Evolutionary conservation across 1,140 invertebrate genomes (phyloP).

Genomic region (Coboldia fuscipes): DNA sequence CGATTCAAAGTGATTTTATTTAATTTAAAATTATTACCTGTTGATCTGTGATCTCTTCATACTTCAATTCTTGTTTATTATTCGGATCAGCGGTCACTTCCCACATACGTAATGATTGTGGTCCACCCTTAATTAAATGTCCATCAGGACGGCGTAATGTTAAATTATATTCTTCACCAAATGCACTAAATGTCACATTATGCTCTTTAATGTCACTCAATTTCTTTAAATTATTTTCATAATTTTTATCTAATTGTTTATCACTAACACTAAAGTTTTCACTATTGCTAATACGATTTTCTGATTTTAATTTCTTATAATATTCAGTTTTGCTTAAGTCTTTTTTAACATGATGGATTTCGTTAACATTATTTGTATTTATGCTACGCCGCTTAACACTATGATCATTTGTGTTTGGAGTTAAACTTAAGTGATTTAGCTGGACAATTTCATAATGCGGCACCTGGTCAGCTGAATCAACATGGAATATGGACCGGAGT

Average conservation of each 20-base stretch:
- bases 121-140: constrained; percentile 40
- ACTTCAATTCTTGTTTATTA: constrained; percentile 48
- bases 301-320: constrained; percentile 16
- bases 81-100: constrained; percentile 39
- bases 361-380: constrained; percentile 9
- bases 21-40: no score
- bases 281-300: constrained; percentile 10
- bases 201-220: constrained; percentile 26
- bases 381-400: constrained; percentile 12
- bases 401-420: no score
- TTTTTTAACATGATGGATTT: constrained; percentile 19
- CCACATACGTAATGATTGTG: constrained; percentile 50
- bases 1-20: no score
- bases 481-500: constrained; percentile 58
- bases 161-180: constrained; percentile 47
- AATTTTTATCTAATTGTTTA: constrained; percentile 17
- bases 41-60: constrained; percentile 42
- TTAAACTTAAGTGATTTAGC: constrained; percentile 26
- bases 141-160: constrained; percentile 48
- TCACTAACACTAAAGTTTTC: constrained; percentile 22
- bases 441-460: constrained; percentile 30
- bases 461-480: constrained; percentile 45
- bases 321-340: constrained; percentile 20
- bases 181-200: constrained; percentile 51
- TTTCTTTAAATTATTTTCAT: constrained; percentile 12